Evolutionary conservation across 2,888 invertebrate species (phyloP).

Genomic region (Cryptocheilus praepositus): DNA sequence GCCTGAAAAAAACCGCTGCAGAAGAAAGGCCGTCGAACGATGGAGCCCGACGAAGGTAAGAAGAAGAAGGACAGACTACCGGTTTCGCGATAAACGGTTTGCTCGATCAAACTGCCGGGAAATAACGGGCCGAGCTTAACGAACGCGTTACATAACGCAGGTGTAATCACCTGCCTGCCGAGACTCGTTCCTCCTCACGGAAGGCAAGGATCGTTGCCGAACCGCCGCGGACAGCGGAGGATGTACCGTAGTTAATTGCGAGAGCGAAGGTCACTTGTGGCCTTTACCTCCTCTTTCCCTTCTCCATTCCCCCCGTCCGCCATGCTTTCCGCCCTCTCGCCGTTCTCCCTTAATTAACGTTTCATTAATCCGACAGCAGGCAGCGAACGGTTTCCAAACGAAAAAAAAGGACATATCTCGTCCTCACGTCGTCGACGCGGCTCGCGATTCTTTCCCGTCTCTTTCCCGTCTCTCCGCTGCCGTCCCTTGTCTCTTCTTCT

Average conservation of each 20-base stretch:
- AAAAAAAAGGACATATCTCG: background rate
- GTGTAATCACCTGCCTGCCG: slow-evolving; percentile 55
- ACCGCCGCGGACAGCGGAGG: slow-evolving; percentile 29
- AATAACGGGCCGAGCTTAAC: slow-evolving; percentile 54
- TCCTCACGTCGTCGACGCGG: background rate
- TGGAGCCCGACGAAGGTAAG: background rate
- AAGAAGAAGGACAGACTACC: slow-evolving; percentile 42
- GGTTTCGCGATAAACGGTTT: slow-evolving; percentile 56
- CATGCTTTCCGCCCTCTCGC: slow-evolving; percentile 7
- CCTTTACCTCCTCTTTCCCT: slow-evolving; percentile 17
- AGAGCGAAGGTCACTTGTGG: slow-evolving; percentile 48
- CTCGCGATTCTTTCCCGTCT: background rate
- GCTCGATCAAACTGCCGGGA: slow-evolving; percentile 53
- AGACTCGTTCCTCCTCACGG: slow-evolving; percentile 43
- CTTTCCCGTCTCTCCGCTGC: background rate
- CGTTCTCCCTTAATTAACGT: slow-evolving; percentile 49
- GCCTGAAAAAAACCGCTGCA: no score
- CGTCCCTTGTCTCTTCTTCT: background rate
- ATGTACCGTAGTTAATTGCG: slow-evolving; percentile 48
- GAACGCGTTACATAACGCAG: slow-evolving; percentile 58
- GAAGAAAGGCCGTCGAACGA: no score
- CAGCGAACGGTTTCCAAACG: slow-evolving; percentile 14
- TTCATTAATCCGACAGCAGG: slow-evolving; percentile 43
- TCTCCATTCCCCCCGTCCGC: slow-evolving; percentile 16
- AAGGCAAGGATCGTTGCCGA: slow-evolving; percentile 40